Evolutionary conservation across 2,113 vertebrate species (phyloP), one percentile per base, ranked within the genome.

Genomic region (Campylomormyrus numenius): DNA sequence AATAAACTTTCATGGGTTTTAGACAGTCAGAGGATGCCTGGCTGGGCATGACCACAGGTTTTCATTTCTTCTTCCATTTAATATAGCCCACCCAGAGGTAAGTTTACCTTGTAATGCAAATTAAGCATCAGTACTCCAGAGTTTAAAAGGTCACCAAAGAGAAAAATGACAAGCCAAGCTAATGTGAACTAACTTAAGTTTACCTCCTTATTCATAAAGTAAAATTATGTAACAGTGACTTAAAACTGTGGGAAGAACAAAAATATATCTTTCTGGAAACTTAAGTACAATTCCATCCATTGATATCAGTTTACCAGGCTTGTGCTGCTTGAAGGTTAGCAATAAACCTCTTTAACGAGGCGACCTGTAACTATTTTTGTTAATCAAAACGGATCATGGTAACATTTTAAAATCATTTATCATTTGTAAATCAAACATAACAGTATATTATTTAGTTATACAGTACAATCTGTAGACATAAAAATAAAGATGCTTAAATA

Each of bases 1-100:
- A 85, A 89, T 89, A 89, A 77, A 62, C 53, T 49, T 89, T 49
- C 77, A 84, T 50, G 35, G 80, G 31, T n/a, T 31, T 2, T 13
- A 85, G 50, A 52, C 10, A 85, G 39, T 85, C 80, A 62, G 84
- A 89, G 52, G 52, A 85, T 58, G 39, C 24, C 74, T 58, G 19
- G 19, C 39, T 84, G 21, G 15, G 50, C 52, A 42, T 70, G 42
- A 70, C 83, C 77, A 77, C 3, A 77, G 31, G 13, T 42, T 35
- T 42, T 80, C 1, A 80, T 48, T 31, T 50, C n/a, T 49, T 13
- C n/a, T 50, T 48, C 19, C n/a, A 85, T 85, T 85, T 49, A 48
- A 45, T 85, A 48, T n/a, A 77, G 31, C 10, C n/a, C 45, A 48
- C 45, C 24, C 42, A 24, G 46, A 49, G 45, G 31, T 35, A 80